Evolutionary conservation across 2,888 invertebrate genomes (phyloP).

Genomic region (Caenorhabditis sinica): DNA sequence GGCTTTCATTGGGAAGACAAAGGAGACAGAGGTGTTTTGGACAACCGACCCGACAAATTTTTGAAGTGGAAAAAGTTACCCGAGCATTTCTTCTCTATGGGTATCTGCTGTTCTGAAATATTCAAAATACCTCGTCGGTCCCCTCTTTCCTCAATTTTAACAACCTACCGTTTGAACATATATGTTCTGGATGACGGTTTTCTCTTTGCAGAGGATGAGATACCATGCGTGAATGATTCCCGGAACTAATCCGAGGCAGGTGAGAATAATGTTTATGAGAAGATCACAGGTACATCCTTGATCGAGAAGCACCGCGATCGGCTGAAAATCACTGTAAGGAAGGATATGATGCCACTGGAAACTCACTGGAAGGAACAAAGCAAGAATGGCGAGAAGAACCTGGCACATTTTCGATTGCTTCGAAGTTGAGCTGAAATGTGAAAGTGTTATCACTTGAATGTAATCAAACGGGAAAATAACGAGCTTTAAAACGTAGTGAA

Average conservation of each 20-base stretch:
- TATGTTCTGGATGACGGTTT: slow-evolving; percentile 46
- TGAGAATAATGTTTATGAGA: slow-evolving; percentile 61
- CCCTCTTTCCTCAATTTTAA: not conserved
- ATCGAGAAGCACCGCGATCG: slow-evolving; percentile 67
- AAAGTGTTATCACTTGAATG: not conserved
- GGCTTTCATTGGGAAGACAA: not conserved
- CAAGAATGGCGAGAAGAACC: slow-evolving; percentile 58
- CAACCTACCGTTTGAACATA: slow-evolving; percentile 62
- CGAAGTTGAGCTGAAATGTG: no score
- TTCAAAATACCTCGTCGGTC: not conserved
- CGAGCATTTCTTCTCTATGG: not conserved
- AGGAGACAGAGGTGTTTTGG: not conserved
- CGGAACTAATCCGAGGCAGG: slow-evolving; percentile 48
- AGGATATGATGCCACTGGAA: no score
- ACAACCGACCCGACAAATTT: not conserved
- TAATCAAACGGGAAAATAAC: not conserved
- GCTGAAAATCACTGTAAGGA: slow-evolving; percentile 48
- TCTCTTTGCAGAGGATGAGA: slow-evolving; percentile 62
- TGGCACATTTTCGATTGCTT: slow-evolving; percentile 53
- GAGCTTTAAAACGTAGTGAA: not conserved
- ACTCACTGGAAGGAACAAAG: slow-evolving; percentile 59
- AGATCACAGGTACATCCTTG: slow-evolving; percentile 62
- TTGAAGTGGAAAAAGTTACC: not conserved
- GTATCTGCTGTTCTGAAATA: slow-evolving; percentile 39
- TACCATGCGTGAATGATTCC: slow-evolving; percentile 69